These are phyloP conservation scores for Hyperoplus immaculatus DNA, from an alignment of 2,797 vertebrate genomes.

Conservation along the genomic window DNA sequence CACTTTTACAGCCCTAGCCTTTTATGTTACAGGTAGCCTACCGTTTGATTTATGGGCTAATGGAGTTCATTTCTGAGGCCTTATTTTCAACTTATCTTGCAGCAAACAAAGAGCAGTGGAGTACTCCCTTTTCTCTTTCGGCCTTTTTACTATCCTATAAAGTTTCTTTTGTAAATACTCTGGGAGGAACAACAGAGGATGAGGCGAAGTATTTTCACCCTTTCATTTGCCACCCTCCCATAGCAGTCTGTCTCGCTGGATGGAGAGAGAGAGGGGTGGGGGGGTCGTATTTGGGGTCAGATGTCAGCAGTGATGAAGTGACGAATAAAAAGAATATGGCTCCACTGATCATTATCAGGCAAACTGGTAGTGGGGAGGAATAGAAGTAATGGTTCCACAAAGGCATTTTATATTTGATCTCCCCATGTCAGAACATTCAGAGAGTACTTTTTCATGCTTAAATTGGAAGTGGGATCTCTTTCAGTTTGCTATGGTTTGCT, in stretches of 20 bases:
- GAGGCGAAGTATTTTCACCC: constrained; percentile 57
- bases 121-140: constrained; percentile 66
- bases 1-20: neutral
- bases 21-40: neutral
- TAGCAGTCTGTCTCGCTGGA: constrained; percentile 49
- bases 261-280: neutral
- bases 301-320: constrained; percentile 48
- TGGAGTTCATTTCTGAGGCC: constrained; percentile 54
- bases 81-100: constrained; percentile 66
- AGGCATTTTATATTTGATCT: neutral
- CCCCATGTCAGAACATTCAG: neutral
- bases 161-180: constrained; percentile 78
- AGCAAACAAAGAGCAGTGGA: constrained; percentile 64
- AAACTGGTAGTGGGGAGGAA: neutral
- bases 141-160: constrained; percentile 81
- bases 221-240: constrained; percentile 66
- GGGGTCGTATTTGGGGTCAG: constrained; percentile 44
- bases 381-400: neutral
- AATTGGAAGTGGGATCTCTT: no score
- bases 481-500: no score
- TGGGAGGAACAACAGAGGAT: constrained; percentile 55
- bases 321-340: constrained; percentile 10
- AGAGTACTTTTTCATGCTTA: neutral
- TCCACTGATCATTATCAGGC: neutral
- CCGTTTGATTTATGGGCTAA: constrained; percentile 51